Evolutionary conservation across 2,113 vertebrate genomes (phyloP).

Genomic region (Ceyx margarethae): DNA sequence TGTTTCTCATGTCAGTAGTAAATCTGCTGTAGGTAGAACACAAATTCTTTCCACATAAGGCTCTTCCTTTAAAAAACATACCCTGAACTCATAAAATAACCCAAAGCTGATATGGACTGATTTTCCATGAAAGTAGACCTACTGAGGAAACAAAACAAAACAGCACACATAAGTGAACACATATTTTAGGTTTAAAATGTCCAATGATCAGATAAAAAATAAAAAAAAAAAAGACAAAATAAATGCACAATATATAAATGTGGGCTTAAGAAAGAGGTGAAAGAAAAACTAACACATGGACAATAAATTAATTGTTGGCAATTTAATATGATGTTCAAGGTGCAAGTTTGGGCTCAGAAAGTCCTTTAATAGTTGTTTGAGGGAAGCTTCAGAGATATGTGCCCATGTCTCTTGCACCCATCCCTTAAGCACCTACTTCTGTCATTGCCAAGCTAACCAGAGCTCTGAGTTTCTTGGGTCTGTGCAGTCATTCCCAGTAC

Average conservation of each 20-base stretch:
- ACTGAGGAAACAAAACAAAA: background rate
- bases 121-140: background rate
- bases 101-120: background rate
- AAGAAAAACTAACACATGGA: background rate
- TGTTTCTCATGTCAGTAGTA: conserved; percentile 55
- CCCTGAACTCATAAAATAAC: conserved; percentile 25
- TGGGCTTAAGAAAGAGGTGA: background rate
- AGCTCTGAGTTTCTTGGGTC: background rate
- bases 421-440: background rate
- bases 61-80: conserved; percentile 20
- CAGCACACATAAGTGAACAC: background rate
- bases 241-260: background rate
- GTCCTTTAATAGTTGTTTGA: background rate
- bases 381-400: background rate
- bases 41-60: conserved; percentile 17
- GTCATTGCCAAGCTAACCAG: background rate
- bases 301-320: background rate
- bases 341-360: background rate
- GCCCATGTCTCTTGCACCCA: background rate
- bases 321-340: background rate
- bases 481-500: background rate
- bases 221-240: background rate
- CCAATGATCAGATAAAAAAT: background rate
- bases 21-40: conserved; percentile 53
- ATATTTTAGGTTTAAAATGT: background rate